These are phyloP conservation scores for Antheraea assamensis DNA, from an alignment of 2,888 invertebrate species.

Conservation along the genomic window DNA sequence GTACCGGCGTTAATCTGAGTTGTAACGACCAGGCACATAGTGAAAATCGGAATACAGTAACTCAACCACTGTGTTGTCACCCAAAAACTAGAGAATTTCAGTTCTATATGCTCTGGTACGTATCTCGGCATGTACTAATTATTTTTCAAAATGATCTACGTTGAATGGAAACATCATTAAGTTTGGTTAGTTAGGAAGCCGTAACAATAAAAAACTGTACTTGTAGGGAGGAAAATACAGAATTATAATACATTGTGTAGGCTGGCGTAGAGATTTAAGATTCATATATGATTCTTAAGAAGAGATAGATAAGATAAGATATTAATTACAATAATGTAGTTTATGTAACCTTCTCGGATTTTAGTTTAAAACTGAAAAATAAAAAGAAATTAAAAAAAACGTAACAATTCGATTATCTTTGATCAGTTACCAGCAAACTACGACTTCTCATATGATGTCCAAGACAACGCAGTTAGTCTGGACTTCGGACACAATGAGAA, in stretches of 20 bases:
- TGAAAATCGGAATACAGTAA: too few species aligned
- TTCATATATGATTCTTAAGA: too few species aligned
- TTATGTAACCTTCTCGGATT: too few species aligned
- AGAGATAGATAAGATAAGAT: too few species aligned
- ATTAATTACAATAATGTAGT: too few species aligned
- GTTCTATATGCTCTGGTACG: neutral
- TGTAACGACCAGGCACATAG: too few species aligned
- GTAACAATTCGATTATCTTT: neutral
- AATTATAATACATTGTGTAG: neutral
- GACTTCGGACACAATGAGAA: conserved; percentile 86
- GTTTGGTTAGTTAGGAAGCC: neutral
- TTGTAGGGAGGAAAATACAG: neutral
- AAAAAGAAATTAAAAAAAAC: too few species aligned
- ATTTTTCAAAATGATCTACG: neutral
- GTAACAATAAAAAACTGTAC: neutral
- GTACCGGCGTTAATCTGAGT: too few species aligned
- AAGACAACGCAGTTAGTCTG: conserved; percentile 79
- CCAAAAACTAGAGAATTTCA: too few species aligned
- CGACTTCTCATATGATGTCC: conserved; percentile 85
- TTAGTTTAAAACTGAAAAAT: too few species aligned
- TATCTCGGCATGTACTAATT: neutral
- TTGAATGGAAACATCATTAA: neutral
- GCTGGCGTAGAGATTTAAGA: too few species aligned
- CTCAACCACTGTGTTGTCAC: too few species aligned
- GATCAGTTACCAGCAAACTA: conserved; percentile 83